phyloP scores from a whole-genome alignment of 2,888 invertebrate species.

The Priocnemis perturbator region DNA sequence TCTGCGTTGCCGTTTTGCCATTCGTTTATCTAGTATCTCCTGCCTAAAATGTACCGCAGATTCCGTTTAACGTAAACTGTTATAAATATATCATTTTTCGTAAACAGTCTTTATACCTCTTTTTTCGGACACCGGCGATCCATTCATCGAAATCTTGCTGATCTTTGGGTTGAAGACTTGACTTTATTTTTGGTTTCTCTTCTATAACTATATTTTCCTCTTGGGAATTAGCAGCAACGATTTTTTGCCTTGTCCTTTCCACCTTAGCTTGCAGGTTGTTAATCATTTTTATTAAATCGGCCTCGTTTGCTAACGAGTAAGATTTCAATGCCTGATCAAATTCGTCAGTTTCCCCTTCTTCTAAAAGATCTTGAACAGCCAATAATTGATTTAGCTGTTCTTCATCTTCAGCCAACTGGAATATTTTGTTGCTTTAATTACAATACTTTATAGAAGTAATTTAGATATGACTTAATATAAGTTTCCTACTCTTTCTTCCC shows the following conservation, averaged over 20 bases:
- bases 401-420: slow-evolving; percentile 88
- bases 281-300: slow-evolving; percentile 88
- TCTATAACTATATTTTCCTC: slow-evolving; percentile 80
- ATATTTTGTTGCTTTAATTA: slow-evolving; percentile 24
- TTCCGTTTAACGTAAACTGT: slow-evolving; percentile 1
- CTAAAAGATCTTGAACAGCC: slow-evolving; percentile 85
- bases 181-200: slow-evolving; percentile 76
- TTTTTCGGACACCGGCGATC: slow-evolving; percentile 77
- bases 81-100: background rate
- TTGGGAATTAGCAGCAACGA: slow-evolving; percentile 82
- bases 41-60: slow-evolving; percentile 76
- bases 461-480: background rate
- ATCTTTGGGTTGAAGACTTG: slow-evolving; percentile 74
- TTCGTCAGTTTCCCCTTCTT: slow-evolving; percentile 85
- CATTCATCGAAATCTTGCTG: slow-evolving; percentile 78
- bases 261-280: slow-evolving; percentile 83
- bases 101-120: slow-evolving; percentile 76
- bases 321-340: slow-evolving; percentile 85
- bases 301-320: slow-evolving; percentile 84
- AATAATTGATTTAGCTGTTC: slow-evolving; percentile 87
- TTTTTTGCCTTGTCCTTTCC: slow-evolving; percentile 86
- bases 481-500: slow-evolving; percentile 84
- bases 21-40: slow-evolving; percentile 84
- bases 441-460: background rate
- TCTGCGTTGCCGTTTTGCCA: slow-evolving; percentile 86